phyloP scores from a whole-genome alignment of 2,888 invertebrate species.

The Allolobophora icterica region DNA sequence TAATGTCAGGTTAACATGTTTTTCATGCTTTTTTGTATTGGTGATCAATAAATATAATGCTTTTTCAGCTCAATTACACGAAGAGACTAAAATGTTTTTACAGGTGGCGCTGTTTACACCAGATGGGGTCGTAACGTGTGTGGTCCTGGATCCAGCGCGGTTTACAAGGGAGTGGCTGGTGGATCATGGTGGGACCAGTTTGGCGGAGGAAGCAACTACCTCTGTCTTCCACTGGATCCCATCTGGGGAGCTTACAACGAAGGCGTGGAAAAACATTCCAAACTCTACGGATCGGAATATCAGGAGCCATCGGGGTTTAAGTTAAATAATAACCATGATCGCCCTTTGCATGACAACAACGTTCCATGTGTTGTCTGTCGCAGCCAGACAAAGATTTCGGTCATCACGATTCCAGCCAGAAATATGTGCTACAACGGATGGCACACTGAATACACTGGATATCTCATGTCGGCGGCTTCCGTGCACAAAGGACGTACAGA shows the following conservation, averaged over 20 bases:
- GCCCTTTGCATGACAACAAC: slow-evolving; percentile 39
- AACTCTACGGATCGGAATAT: slow-evolving; percentile 45
- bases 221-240: slow-evolving; percentile 45
- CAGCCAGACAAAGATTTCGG: neutral
- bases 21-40: too few species aligned
- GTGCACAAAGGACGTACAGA: slow-evolving; percentile 32
- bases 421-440: neutral
- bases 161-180: slow-evolving; percentile 12
- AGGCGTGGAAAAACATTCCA: neutral
- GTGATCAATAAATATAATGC: too few species aligned
- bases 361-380: slow-evolving; percentile 48
- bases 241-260: slow-evolving; percentile 27
- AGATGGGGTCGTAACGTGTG: neutral
- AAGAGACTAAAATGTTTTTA: neutral
- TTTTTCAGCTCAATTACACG: too few species aligned
- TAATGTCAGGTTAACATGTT: too few species aligned
- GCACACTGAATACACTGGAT: neutral
- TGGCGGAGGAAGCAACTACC: slow-evolving; percentile 41
- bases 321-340: neutral
- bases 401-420: neutral
- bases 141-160: neutral
- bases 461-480: slow-evolving; percentile 43
- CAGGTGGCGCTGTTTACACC: neutral
- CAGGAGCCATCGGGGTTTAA: neutral
- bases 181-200: neutral